phyloP scores from a whole-genome alignment of 2,113 vertebrate genomes.

The Oryctolagus cuniculus region DNA sequence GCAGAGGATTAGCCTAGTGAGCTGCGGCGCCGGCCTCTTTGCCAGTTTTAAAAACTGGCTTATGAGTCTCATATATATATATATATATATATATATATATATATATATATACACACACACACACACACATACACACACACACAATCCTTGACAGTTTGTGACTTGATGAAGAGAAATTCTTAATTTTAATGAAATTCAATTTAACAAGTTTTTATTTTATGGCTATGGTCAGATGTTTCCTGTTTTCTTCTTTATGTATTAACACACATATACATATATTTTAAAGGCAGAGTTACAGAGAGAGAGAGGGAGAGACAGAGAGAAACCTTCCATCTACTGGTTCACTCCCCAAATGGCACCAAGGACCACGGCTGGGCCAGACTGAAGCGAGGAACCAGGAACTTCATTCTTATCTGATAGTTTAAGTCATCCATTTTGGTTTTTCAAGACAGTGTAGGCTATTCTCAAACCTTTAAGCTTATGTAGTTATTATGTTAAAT shows the following conservation, averaged over 20 bases:
- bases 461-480: neutral
- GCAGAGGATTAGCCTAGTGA: no score
- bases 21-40: no score
- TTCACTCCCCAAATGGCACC: no score
- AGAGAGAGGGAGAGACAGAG: no score
- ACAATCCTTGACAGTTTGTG: constrained; percentile 8
- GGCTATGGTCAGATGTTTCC: neutral
- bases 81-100: no score
- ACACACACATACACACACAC: no score
- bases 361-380: no score
- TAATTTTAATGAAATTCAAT: constrained; percentile 1
- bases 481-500: neutral
- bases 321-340: no score
- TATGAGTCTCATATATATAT: neutral
- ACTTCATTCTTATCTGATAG: neutral
- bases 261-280: no score
- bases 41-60: neutral
- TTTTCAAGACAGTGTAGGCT: neutral
- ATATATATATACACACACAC: no score
- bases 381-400: no score
- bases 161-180: neutral
- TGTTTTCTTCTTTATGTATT: neutral
- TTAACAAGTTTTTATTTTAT: constrained; percentile 23
- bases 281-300: no score
- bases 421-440: neutral